phyloP scores from a whole-genome alignment of 2,113 vertebrate genomes.

The Condylura cristata region DNA sequence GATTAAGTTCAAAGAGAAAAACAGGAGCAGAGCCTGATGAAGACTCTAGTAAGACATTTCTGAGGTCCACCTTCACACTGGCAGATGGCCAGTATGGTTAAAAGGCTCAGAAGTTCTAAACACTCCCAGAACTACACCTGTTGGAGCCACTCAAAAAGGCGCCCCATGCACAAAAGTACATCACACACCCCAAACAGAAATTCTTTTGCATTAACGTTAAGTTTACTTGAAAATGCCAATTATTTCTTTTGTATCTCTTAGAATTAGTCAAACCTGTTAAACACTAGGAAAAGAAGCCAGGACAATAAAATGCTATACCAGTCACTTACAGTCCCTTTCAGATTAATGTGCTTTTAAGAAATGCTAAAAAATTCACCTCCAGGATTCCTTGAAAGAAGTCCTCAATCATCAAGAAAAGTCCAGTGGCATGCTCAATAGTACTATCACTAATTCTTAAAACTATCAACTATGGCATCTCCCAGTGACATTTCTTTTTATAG shows the following conservation, averaged over 20 bases:
- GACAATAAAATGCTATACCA: conserved; percentile 6
- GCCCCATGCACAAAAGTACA: background rate
- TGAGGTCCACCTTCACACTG: background rate
- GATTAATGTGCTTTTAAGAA: background rate
- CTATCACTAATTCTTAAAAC: background rate
- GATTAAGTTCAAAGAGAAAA: background rate
- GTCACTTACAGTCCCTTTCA: background rate
- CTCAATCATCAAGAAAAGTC: background rate
- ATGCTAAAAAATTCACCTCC: background rate
- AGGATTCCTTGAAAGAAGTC: background rate
- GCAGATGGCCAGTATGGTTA: background rate
- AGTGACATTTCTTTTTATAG: conserved; percentile 2
- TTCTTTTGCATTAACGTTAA: conserved; percentile 12
- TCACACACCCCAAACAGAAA: background rate
- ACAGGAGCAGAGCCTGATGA: background rate
- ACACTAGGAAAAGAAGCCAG: conserved; percentile 11
- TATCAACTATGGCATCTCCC: background rate
- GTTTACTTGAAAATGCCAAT: conserved; percentile 27
- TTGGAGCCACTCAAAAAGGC: background rate
- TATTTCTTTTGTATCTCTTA: background rate
- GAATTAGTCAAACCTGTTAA: conserved; percentile 42
- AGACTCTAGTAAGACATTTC: background rate
- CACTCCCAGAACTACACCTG: background rate
- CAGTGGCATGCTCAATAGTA: background rate
- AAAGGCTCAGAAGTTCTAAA: background rate